These are phyloP conservation scores for Samia ricini DNA, from an alignment of 1,140 invertebrate genomes.

Conservation along the genomic window DNA sequence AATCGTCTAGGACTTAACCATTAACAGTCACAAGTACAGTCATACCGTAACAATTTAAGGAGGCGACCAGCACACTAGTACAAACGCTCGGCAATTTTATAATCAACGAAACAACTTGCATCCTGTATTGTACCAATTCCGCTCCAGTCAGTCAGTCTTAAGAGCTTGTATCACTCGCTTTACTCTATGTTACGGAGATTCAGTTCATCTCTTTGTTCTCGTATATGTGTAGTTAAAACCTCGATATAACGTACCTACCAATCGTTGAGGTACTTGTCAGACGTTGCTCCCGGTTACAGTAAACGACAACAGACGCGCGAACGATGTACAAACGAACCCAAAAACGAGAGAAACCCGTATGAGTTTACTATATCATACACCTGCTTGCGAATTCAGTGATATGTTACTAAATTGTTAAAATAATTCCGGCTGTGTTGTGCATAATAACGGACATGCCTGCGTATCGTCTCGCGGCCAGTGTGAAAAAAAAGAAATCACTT, in stretches of 20 bases:
- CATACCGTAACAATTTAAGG: slow-evolving; percentile 48
- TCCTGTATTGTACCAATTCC: slow-evolving; percentile 57
- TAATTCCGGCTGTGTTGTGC: slow-evolving; percentile 37
- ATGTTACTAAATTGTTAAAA: slow-evolving; percentile 25
- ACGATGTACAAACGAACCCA: slow-evolving; percentile 41
- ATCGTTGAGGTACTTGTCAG: background rate
- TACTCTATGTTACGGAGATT: background rate
- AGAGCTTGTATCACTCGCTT: slow-evolving; percentile 55
- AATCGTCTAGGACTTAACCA: slow-evolving; percentile 5
- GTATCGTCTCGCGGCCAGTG: slow-evolving; percentile 61
- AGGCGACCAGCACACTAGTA: slow-evolving; percentile 51
- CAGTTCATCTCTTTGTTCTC: background rate
- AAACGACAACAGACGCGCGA: slow-evolving; percentile 2
- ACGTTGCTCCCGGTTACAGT: slow-evolving; percentile 2
- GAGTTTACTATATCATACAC: background rate
- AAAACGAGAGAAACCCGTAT: slow-evolving; percentile 31
- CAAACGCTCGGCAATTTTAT: slow-evolving; percentile 69
- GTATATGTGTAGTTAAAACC: background rate
- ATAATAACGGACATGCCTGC: slow-evolving; percentile 69
- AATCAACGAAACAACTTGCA: slow-evolving; percentile 63
- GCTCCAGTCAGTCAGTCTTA: slow-evolving; percentile 70
- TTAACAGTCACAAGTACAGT: slow-evolving; percentile 39
- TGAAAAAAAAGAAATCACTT: slow-evolving; percentile 70
- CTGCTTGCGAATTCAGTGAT: slow-evolving; percentile 59
- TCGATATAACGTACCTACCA: background rate